A percentile compares a stretch with the other conserved stretches of the same genome.
Conservation (phyloP, 2,797 vertebrate species). For the Garrulus glandarius region DNA sequence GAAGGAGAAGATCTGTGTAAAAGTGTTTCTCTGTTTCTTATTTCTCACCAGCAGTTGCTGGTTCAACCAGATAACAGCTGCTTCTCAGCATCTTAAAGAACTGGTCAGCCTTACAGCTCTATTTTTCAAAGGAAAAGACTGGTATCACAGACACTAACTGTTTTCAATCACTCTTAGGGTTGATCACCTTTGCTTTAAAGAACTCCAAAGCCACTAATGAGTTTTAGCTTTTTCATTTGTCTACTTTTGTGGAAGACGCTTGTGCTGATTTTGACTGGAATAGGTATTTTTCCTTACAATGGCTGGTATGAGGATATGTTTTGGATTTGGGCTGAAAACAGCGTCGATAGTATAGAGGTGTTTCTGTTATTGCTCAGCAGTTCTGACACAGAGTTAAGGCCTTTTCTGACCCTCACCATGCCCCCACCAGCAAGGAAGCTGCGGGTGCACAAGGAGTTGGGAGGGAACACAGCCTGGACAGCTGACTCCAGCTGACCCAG, state of each 20-base stretch:
- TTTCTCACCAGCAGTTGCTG: background rate
- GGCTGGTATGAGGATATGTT: background rate
- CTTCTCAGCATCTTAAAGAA: background rate
- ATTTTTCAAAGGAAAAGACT: background rate
- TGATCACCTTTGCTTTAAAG: background rate
- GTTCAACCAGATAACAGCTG: background rate
- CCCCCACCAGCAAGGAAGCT: accelerated
- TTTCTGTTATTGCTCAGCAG: background rate
- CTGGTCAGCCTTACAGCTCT: background rate
- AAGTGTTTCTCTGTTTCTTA: background rate
- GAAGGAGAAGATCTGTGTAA: background rate
- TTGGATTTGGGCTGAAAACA: background rate
- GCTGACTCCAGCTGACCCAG: background rate
- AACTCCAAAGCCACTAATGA: background rate
- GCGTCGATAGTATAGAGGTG: background rate
- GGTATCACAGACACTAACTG: background rate
- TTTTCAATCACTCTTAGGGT: background rate
- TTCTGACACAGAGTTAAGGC: background rate
- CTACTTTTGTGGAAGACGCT: background rate
- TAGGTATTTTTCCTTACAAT: background rate
- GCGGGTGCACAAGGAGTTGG: accelerated
- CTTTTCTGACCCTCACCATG: background rate
- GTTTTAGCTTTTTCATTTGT: background rate
- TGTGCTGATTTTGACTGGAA: background rate
- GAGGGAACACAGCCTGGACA: background rate